Percentiles rank a stretch among this genome's conserved stretches.
Evolutionary conservation across 1,140 invertebrate species (phyloP).

Genomic region (Zaprionus camerounensis): DNA sequence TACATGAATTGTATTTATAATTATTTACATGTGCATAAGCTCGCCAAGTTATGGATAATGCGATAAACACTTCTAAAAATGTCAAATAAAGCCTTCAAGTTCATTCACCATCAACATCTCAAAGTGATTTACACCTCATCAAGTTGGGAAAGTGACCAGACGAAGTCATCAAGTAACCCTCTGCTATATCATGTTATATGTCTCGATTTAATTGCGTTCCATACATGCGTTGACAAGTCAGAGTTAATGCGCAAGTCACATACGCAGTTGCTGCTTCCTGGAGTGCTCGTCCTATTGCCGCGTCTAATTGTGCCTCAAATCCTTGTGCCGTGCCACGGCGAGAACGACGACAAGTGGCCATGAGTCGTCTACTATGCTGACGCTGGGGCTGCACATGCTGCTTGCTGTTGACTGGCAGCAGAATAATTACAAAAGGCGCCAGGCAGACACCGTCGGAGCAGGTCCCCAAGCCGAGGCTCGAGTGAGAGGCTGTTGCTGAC

Average conservation of each 20-base stretch:
- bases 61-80: not conserved
- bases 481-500: slow-evolving; percentile 24
- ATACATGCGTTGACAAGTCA: slow-evolving; percentile 8
- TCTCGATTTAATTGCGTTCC: not conserved
- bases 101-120: not conserved
- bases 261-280: slow-evolving; percentile 37
- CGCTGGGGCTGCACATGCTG: slow-evolving; percentile 19
- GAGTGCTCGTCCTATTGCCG: slow-evolving; percentile 35
- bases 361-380: not conserved
- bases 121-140: not conserved
- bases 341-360: slow-evolving; percentile 2
- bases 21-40: too few species aligned
- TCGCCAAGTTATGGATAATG: too few species aligned
- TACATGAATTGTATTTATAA: too few species aligned
- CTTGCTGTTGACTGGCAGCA: slow-evolving; percentile 15
- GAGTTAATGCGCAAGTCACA: slow-evolving; percentile 20
- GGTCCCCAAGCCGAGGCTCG: not conserved
- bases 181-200: not conserved
- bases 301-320: slow-evolving; percentile 38
- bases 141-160: not conserved
- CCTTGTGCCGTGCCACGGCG: slow-evolving; percentile 14
- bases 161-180: not conserved
- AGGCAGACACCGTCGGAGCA: slow-evolving; percentile 20
- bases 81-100: not conserved
- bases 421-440: slow-evolving; percentile 47